phyloP scores from a whole-genome alignment of 1,140 invertebrate species.

The Drosophila murphyi region DNA sequence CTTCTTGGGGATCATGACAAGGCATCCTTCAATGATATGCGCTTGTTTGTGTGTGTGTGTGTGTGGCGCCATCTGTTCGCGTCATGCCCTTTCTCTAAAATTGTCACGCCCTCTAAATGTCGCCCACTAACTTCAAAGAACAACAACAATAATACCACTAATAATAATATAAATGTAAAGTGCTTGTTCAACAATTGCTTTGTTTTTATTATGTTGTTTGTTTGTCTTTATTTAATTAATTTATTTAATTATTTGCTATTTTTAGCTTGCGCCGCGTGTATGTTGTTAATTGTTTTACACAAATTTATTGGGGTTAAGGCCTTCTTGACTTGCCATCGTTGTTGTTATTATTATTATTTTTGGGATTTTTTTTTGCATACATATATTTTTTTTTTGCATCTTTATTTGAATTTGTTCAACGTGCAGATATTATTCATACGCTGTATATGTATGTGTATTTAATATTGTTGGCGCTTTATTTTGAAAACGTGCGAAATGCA shows the following conservation, averaged over 20 bases:
- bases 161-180: no score
- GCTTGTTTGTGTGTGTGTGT: no score
- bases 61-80: constrained; percentile 35
- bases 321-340: constrained; percentile 56
- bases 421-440: constrained; percentile 36
- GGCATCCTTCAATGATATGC: no score
- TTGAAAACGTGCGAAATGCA: constrained; percentile 47
- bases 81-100: no score
- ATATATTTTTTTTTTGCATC: constrained; percentile 32
- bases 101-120: constrained; percentile 13
- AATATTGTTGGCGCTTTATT: constrained; percentile 40
- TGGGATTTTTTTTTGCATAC: constrained; percentile 8
- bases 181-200: no score
- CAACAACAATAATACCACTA: neutral
- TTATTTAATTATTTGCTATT: constrained; percentile 15
- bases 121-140: constrained; percentile 2
- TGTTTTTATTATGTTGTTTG: neutral
- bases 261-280: constrained; percentile 26
- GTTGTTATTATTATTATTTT: constrained; percentile 33
- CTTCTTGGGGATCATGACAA: no score
- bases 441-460: constrained; percentile 6
- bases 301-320: constrained; percentile 74
- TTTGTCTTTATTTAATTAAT: constrained; percentile 17
- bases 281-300: constrained; percentile 65
- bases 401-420: constrained; percentile 41